These are phyloP conservation scores for Fistularia commersonii DNA, from an alignment of 2,797 vertebrate genomes.

Conservation along the genomic window DNA sequence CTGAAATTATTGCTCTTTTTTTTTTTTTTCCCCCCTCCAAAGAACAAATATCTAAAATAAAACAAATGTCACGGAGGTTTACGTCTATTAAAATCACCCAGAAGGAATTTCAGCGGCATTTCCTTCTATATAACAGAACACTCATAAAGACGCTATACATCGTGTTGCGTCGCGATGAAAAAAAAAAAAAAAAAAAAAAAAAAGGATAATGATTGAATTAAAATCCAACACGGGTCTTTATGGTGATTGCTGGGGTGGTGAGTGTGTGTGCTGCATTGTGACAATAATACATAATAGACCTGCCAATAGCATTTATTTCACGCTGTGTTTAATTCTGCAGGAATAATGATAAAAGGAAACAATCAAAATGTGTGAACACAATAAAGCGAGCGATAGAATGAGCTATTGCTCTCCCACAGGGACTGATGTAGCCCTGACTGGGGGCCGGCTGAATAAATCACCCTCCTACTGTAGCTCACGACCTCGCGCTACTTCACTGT, in stretches of 20 bases:
- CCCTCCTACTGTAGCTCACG: constrained; percentile 51
- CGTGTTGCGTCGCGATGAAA: constrained; percentile 40
- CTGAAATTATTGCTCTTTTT: constrained; percentile 64
- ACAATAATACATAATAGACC: constrained; percentile 71
- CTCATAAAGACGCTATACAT: constrained; percentile 40
- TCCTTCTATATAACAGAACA: constrained; percentile 32
- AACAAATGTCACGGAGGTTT: constrained; percentile 63
- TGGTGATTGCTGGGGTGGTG: constrained; percentile 62
- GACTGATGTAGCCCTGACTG: constrained; percentile 68
- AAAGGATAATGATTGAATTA: constrained; percentile 45
- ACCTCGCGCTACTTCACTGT: constrained; percentile 34
- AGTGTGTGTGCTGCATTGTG: constrained; percentile 54
- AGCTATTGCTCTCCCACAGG: constrained; percentile 66
- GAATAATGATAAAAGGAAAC: constrained; percentile 78
- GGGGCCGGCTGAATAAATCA: constrained; percentile 67
- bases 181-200: constrained; percentile 12
- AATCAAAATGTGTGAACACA: constrained; percentile 74
- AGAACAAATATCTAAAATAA: constrained; percentile 61
- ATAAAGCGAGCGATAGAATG: constrained; percentile 65
- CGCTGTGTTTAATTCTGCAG: constrained; percentile 78
- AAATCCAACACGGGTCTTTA: constrained; percentile 55
- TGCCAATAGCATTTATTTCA: constrained; percentile 75
- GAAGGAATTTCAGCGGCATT: constrained; percentile 25
- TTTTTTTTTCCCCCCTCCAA: constrained; percentile 38
- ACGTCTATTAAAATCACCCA: constrained; percentile 47